phyloP scores from a whole-genome alignment of 1,140 invertebrate genomes.

The Drosophila tsacasi region DNA sequence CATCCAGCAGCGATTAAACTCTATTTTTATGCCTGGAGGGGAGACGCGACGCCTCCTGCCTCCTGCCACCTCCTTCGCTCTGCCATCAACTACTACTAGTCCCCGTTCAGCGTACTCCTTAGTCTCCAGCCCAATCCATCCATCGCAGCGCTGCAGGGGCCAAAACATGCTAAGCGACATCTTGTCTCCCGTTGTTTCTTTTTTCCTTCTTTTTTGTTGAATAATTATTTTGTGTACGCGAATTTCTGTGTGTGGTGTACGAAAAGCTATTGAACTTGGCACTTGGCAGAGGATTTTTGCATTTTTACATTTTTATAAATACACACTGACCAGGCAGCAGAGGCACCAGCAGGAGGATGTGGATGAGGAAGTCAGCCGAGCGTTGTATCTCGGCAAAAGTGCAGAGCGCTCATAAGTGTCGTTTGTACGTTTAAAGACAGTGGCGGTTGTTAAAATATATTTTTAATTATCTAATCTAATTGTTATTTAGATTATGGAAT shows the following conservation, averaged over 20 bases:
- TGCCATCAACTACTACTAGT: constrained; percentile 8
- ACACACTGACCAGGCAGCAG: constrained; percentile 33
- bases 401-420: constrained; percentile 62
- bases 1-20: constrained; percentile 56
- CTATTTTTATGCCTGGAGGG: constrained; percentile 57
- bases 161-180: constrained; percentile 56
- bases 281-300: constrained; percentile 60
- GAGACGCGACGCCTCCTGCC: background rate
- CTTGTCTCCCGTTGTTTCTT: constrained; percentile 56
- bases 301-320: constrained; percentile 66
- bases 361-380: constrained; percentile 32
- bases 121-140: constrained; percentile 4
- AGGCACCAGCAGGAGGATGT: constrained; percentile 46
- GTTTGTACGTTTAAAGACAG: constrained; percentile 9
- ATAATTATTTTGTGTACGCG: constrained; percentile 66
- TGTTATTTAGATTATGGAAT: background rate
- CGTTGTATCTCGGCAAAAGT: constrained; percentile 41
- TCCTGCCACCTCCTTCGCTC: background rate
- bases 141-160: constrained; percentile 64
- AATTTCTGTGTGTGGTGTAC: constrained; percentile 35
- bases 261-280: constrained; percentile 79
- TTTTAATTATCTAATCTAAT: background rate
- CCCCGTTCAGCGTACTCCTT: background rate
- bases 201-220: constrained; percentile 28
- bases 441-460: background rate